Evolutionary conservation across 2,113 vertebrate genomes (phyloP).

Genomic region (Cettia cetti): DNA sequence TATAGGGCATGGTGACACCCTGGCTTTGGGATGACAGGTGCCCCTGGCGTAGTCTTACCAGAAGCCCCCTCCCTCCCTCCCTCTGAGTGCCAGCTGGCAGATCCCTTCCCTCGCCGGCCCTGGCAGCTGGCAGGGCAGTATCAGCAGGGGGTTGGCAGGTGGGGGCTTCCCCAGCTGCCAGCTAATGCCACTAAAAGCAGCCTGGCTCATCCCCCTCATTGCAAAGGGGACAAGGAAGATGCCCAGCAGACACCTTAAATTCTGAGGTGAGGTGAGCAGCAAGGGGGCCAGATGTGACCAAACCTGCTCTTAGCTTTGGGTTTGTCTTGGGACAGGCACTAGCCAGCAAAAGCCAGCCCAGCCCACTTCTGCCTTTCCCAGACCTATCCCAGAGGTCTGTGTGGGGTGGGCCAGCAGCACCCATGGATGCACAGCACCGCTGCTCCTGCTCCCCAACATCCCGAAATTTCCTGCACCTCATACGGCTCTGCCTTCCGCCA

Average conservation of each 20-base stretch:
- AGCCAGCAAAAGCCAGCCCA: background rate
- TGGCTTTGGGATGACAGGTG: constrained; percentile 36
- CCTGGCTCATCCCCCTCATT: background rate
- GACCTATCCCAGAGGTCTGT: background rate
- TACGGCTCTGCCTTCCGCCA: rapidly evolving
- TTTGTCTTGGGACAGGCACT: background rate
- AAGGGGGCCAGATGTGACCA: background rate
- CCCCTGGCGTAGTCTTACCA: background rate
- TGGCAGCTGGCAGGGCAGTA: background rate
- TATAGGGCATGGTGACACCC: background rate
- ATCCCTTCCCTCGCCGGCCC: background rate
- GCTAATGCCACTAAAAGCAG: background rate
- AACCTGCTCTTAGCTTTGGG: background rate
- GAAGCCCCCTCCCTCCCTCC: background rate
- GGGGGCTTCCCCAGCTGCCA: background rate
- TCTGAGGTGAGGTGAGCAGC: background rate
- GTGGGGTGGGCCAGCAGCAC: background rate
- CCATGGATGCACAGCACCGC: background rate
- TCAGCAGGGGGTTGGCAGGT: background rate
- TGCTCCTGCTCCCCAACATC: background rate
- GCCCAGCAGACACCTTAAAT: background rate
- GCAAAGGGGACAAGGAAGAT: background rate
- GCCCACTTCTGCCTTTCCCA: background rate
- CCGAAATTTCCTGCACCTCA: rapidly evolving
- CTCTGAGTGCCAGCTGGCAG: background rate